Evolutionary conservation across 2,888 invertebrate species (phyloP), one percentile per base, ranked within the genome.

Genomic region (Phania funesta): DNA sequence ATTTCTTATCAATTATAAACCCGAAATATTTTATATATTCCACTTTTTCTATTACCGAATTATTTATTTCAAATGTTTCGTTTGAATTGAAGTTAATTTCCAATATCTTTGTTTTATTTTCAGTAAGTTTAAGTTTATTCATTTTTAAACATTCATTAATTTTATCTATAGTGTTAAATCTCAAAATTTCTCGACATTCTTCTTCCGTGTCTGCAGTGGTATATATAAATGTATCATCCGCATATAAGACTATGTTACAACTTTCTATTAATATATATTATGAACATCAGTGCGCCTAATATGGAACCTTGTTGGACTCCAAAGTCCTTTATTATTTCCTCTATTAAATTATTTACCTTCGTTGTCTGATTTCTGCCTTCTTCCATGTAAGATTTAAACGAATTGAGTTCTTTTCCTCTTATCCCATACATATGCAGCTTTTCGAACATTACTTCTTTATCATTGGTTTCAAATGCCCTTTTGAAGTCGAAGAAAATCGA

Each of bases 1-100:
- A 9, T 29, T 29, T 3, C 9, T 29, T 29, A 3, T 29, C 5
- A 29, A 29, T 29, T 29, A 29, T 29, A 29, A 29, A 29, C 29
- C 1, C 29, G 4, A 29, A 1, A 4, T 29, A 29, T 29, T 29
- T 29, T 1, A 4, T 29, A 29, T 29, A n/a, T n/a, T 50, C 48
- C 1, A 24, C 6, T n/a, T n/a, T 24, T 50, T 50, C 48, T 24
- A 24, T 24, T 50, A 50, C 24, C 24, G 48, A 46, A 5, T 24
- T 50, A 50, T 24, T 50, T 50, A 50, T 50, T 26, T 50, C n/a
- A 26, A n/a, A n/a, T n/a, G n/a, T n/a, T n/a, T n/a, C n/a, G n/a
- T n/a, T n/a, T n/a, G n/a, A n/a, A n/a, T n/a, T n/a, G n/a, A n/a
- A n/a, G n/a, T n/a, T n/a, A n/a, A n/a, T n/a, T n/a, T n/a, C n/a